A percentile compares a stretch with the other conserved stretches of the same genome.
These are phyloP conservation scores for Boulengeromyrus knoepffleri DNA, from an alignment of 2,113 vertebrate genomes.

Conservation along the genomic window DNA sequence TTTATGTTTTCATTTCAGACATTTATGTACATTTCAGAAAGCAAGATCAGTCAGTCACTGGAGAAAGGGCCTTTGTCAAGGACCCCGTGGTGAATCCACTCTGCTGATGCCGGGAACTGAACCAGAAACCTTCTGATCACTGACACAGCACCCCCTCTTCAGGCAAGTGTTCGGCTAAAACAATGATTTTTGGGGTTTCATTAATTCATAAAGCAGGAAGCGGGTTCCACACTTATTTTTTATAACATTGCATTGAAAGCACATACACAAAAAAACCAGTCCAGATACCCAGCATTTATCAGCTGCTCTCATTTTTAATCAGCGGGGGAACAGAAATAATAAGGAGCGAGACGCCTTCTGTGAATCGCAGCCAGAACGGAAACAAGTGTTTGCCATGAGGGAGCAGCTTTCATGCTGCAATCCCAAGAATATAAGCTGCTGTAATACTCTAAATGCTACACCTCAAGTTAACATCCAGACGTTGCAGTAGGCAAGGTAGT, in stretches of 20 bases:
- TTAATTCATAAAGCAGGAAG: slow-evolving; percentile 41
- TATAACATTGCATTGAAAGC: not conserved
- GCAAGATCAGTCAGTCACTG: not conserved
- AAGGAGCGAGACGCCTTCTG: not conserved
- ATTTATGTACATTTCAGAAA: not conserved
- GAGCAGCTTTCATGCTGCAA: not conserved
- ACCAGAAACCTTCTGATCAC: not conserved
- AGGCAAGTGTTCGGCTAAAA: slow-evolving; percentile 42
- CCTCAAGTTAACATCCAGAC: not conserved
- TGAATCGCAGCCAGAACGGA: not conserved
- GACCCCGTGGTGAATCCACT: not conserved
- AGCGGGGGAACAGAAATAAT: not conserved
- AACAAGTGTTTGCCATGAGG: not conserved
- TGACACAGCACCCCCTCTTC: not conserved
- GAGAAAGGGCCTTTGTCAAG: not conserved
- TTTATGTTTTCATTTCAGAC: not conserved
- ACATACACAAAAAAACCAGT: not conserved
- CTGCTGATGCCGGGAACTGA: not conserved
- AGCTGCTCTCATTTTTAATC: not conserved
- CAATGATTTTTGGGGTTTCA: slow-evolving; percentile 37
- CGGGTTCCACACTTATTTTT: slow-evolving; percentile 13
- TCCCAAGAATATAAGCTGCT: not conserved
- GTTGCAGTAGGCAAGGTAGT: not conserved
- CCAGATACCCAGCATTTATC: not conserved
- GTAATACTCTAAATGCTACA: not conserved